Evolutionary conservation across 53 echinoderm and acorn worm genomes (phyloP), one percentile per base, ranked within the genome.

Genomic region (Astropecten irregularis): DNA sequence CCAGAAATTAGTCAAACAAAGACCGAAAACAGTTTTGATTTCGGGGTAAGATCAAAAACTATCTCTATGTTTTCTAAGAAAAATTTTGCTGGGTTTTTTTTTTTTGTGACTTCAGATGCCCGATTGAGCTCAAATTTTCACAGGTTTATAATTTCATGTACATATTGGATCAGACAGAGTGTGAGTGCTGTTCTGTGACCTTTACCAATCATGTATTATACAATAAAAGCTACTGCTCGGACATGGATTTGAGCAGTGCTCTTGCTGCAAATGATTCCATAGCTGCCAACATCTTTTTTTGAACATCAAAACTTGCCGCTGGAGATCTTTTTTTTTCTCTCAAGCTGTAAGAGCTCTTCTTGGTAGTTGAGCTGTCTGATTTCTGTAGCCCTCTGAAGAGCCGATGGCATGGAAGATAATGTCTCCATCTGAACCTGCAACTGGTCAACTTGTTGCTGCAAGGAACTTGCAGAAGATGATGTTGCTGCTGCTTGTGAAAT

Each of bases 391-490:
- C 65, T 64, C 0, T 34, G 33, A 29, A 64, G 65, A 30, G 65
- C 65, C 21, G 65, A 64, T 1, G 65, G 65, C 65, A 25, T 23
- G 65, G 32, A 15, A 19, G 65, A 27, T 29, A 34, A 7, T 23
- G 58, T 16, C 5, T 57, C 25, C 27, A 30, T 64, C 0, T 64
- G 65, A 6, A 25, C 65, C 37, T 64, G 65, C 30, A 64, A 29
- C 37, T 64, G 33, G 18, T 64, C 25, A 4, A 64, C 65, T 64
- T 64, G 65, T 19, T 64, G 65, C 65, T 64, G 65, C 28, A 64
- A n/a, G 65, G 65, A 23, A 64, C n/a, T 7, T 9, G 25, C 57
- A 27, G 62, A 25, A 15, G 62, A 19, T 6, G 58, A 57, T 57
- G 58, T 21, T 57, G 58, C 28, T 57, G 28, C 42, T 42, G 42